phyloP scores from a whole-genome alignment of 2,888 invertebrate genomes.

The Ptilodon capucinus region DNA sequence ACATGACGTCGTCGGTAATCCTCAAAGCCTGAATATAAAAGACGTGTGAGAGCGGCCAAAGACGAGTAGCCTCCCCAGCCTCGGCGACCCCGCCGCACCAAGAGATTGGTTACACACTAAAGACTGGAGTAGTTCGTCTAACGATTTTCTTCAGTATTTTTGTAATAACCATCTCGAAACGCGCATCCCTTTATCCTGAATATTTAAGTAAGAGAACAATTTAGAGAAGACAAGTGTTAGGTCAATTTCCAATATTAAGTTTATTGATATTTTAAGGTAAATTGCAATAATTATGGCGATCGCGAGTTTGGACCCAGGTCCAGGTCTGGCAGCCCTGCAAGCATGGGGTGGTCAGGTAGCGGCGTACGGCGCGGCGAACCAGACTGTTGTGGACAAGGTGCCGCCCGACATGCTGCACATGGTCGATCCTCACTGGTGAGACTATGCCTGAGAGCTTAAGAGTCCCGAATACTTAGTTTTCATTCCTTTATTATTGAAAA shows the following conservation, averaged over 20 bases:
- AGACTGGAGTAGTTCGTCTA: constrained; percentile 82
- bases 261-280: constrained; percentile 30
- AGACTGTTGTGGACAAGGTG: constrained; percentile 92
- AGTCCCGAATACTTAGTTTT: too few relatives aligned
- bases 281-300: constrained; percentile 59
- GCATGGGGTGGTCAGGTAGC: constrained; percentile 76
- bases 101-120: constrained; percentile 72
- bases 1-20: constrained; percentile 63
- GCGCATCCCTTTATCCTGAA: constrained; percentile 46
- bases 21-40: constrained; percentile 66
- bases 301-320: constrained; percentile 69
- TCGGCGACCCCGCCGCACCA: constrained; percentile 59
- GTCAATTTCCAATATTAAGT: background rate
- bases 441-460: too few relatives aligned
- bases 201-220: constrained; percentile 47
- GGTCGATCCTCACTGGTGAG: constrained; percentile 90
- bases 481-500: too few relatives aligned
- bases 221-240: background rate
- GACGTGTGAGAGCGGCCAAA: constrained; percentile 33
- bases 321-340: constrained; percentile 72
- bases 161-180: constrained; percentile 72
- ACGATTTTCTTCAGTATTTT: constrained; percentile 83
- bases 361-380: constrained; percentile 83
- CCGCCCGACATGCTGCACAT: constrained; percentile 88
- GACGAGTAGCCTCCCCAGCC: constrained; percentile 75